phyloP scores from a whole-genome alignment of 2,888 invertebrate genomes.

The Eudemis profundana region DNA sequence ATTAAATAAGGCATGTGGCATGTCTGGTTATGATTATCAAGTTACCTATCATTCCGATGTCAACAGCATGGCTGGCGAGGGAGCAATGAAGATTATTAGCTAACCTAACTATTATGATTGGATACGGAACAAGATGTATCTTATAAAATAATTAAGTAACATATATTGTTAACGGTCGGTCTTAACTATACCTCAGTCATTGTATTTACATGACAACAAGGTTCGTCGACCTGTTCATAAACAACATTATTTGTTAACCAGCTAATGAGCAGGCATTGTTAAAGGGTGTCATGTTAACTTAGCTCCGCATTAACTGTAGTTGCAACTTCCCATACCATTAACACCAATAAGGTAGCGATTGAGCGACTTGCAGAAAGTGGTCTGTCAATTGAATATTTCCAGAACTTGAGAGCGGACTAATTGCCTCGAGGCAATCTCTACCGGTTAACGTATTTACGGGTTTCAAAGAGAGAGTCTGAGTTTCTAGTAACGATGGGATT shows the following conservation, averaged over 20 bases:
- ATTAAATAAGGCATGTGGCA: too few species aligned
- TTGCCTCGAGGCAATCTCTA: neutral
- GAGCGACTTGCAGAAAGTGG: conserved; percentile 25
- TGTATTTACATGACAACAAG: conserved; percentile 23
- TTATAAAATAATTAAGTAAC: too few species aligned
- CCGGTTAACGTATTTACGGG: neutral
- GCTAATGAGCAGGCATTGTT: conserved; percentile 38
- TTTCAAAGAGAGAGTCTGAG: conserved; percentile 11
- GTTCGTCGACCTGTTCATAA: conserved; percentile 39
- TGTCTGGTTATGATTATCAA: too few species aligned
- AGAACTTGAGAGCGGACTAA: neutral
- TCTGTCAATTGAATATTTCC: conserved; percentile 14
- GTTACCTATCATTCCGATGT: too few species aligned
- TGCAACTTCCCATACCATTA: conserved; percentile 25
- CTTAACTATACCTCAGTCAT: conserved; percentile 12
- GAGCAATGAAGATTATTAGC: too few species aligned
- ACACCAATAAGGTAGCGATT: conserved; percentile 17
- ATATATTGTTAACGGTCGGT: too few species aligned
- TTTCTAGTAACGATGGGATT: neutral
- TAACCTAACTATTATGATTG: too few species aligned
- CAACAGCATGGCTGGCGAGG: too few species aligned
- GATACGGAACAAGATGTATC: too few species aligned
- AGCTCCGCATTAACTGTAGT: conserved; percentile 32
- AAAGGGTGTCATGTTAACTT: conserved; percentile 38
- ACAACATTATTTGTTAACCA: conserved; percentile 29